Percentiles rank a stretch among this genome's conserved stretches.
phyloP scores from a whole-genome alignment of 64 coral and sea anemone species.

The Dendrophyllia cribrosa region DNA sequence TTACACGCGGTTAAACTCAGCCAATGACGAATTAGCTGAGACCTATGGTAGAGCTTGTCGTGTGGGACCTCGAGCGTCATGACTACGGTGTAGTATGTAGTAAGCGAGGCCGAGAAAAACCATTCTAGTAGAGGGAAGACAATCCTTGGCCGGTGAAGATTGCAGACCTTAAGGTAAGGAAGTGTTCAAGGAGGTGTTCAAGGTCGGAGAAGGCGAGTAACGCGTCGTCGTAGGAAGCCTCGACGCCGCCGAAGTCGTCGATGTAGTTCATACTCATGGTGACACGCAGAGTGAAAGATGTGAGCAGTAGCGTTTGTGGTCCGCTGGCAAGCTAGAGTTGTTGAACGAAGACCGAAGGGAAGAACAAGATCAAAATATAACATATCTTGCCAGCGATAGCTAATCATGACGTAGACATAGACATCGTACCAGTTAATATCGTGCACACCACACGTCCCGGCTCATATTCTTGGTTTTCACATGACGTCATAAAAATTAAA shows the following conservation, averaged over 20 bases:
- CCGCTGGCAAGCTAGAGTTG: conserved; percentile 44
- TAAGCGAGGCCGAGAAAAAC: conserved; percentile 61
- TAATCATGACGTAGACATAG: no score
- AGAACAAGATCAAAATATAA: conserved; percentile 27
- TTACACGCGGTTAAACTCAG: background rate
- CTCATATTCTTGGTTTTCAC: no score
- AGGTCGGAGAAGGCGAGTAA: background rate
- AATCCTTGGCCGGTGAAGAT: conserved; percentile 47
- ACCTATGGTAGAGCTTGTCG: conserved; percentile 1
- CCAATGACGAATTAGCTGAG: conserved; percentile 12
- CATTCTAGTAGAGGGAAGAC: no score
- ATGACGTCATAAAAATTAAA: no score
- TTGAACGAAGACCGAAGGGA: conserved; percentile 54
- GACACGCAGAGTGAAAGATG: conserved; percentile 17
- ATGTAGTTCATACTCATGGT: conserved; percentile 18
- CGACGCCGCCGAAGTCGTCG: conserved; percentile 63
- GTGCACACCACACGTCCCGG: no score
- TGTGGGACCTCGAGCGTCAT: conserved; percentile 25
- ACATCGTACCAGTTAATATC: no score
- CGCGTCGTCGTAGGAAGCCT: background rate
- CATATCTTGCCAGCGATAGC: background rate
- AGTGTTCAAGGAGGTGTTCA: background rate
- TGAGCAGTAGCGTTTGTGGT: conserved; percentile 66
- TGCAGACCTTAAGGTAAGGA: conserved; percentile 34
- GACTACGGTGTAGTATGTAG: conserved; percentile 1